phyloP scores from a whole-genome alignment of 2,797 vertebrate genomes.

The Cossypha caffra region DNA sequence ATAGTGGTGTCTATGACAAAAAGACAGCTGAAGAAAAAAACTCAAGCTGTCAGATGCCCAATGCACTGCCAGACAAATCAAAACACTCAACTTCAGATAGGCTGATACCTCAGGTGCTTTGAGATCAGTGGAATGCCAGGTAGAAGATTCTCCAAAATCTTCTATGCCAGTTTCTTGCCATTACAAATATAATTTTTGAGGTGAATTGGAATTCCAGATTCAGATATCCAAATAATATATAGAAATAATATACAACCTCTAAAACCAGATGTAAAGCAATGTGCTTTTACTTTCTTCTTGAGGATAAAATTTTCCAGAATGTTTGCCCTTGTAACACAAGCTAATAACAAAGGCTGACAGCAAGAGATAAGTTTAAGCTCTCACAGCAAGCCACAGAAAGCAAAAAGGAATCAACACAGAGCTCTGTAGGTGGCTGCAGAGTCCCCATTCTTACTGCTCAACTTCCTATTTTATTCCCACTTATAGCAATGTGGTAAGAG shows the following conservation, averaged over 20 bases:
- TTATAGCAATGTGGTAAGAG: neutral
- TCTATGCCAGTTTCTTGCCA: neutral
- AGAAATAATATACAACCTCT: neutral
- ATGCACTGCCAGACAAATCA: neutral
- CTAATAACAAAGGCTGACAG: neutral
- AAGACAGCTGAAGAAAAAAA: neutral
- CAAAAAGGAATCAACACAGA: neutral
- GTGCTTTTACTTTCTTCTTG: neutral
- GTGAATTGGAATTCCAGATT: neutral
- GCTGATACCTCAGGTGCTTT: neutral
- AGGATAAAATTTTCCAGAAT: neutral
- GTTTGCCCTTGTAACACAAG: neutral
- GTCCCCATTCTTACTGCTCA: neutral
- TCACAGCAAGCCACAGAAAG: neutral
- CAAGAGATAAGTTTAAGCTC: neutral
- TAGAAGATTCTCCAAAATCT: neutral
- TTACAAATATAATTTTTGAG: neutral
- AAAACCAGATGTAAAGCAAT: neutral
- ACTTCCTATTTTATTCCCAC: neutral
- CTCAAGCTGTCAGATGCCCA: neutral
- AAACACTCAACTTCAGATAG: neutral
- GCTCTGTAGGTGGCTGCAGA: neutral
- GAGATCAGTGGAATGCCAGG: neutral
- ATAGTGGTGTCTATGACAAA: neutral
- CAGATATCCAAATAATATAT: neutral